These are phyloP conservation scores for Acanthaster planci DNA, from an alignment of 35 echinoderm and acorn worm species.

Conservation along the genomic window DNA sequence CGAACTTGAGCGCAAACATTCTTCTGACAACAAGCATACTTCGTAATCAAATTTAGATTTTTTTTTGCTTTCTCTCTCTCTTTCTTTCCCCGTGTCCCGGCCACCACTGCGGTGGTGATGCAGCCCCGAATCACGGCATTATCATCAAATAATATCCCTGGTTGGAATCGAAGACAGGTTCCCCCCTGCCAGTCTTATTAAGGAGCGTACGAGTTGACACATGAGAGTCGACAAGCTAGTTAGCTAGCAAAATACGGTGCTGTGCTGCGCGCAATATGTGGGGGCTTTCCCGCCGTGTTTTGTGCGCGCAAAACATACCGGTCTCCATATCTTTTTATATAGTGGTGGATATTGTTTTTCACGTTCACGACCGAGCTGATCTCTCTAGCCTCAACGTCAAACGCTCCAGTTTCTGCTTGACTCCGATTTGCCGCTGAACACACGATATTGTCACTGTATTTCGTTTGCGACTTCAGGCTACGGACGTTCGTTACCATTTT, in stretches of 20 bases:
- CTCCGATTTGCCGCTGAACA: not conserved
- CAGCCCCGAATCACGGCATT: not conserved
- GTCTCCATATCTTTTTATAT: not conserved
- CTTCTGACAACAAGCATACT: slow-evolving; percentile 7
- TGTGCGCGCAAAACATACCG: slow-evolving; percentile 20
- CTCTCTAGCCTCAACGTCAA: not conserved
- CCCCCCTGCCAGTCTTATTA: slow-evolving; percentile 18
- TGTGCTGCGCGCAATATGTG: slow-evolving; percentile 10
- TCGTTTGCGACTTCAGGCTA: slow-evolving; percentile 18
- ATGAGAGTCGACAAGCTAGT: slow-evolving; percentile 18
- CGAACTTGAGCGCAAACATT: slow-evolving; percentile 5
- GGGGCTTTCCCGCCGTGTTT: slow-evolving; percentile 5
- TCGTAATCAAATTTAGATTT: slow-evolving; percentile 1
- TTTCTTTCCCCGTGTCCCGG: not conserved
- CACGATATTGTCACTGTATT: not conserved
- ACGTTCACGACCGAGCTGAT: not conserved
- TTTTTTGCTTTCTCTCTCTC: not conserved
- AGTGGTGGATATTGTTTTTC: not conserved
- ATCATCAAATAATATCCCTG: not conserved
- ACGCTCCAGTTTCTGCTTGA: slow-evolving; percentile 13
- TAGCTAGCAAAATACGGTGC: slow-evolving; percentile 20
- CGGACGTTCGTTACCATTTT: not conserved
- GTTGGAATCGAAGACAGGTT: slow-evolving; percentile 2
- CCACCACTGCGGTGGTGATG: not conserved
- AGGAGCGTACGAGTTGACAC: slow-evolving; percentile 17